phyloP scores from a whole-genome alignment of 2,888 invertebrate species.

The Calameuta pallipes region DNA sequence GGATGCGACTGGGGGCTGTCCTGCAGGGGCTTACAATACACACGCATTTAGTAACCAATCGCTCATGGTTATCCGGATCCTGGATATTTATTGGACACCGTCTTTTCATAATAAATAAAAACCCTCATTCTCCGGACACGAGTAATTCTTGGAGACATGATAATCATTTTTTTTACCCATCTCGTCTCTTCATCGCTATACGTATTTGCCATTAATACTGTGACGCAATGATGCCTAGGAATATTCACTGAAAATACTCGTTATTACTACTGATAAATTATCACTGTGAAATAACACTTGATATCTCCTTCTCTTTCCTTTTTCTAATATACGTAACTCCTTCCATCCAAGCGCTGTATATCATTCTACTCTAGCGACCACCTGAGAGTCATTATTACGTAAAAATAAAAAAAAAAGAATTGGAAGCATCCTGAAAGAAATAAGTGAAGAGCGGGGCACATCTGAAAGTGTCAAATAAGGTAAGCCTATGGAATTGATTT shows the following conservation, averaged over 20 bases:
- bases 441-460: background rate
- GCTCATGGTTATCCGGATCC: constrained; percentile 32
- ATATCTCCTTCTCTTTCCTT: background rate
- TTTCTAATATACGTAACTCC: background rate
- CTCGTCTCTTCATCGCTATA: background rate
- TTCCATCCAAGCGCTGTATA: background rate
- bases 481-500: constrained; percentile 53
- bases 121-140: background rate
- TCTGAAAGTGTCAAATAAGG: constrained; percentile 14
- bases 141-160: background rate
- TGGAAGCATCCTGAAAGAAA: constrained; percentile 48
- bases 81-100: constrained; percentile 34
- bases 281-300: background rate
- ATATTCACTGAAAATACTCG: background rate
- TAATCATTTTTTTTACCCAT: background rate
- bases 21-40: constrained; percentile 65
- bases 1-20: constrained; percentile 75
- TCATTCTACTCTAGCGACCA: background rate
- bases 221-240: background rate
- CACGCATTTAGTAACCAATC: constrained; percentile 56
- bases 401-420: constrained; percentile 7
- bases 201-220: background rate
- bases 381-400: background rate
- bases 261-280: background rate
- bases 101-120: constrained; percentile 18